Percentiles rank a stretch among this genome's conserved stretches.
phyloP scores from a whole-genome alignment of 2,113 vertebrate genomes.

The Tragulus kanchil region DNA sequence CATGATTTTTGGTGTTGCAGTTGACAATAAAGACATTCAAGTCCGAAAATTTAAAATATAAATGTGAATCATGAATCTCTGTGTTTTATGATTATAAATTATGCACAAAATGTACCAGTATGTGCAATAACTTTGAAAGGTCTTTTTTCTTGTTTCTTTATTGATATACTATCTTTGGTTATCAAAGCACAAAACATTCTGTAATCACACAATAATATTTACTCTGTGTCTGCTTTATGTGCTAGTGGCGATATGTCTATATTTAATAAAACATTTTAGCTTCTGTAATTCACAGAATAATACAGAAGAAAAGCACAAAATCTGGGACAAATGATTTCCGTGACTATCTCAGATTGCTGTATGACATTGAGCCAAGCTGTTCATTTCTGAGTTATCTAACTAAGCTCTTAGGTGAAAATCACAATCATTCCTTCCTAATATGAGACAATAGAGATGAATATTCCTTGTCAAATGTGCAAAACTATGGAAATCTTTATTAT shows the following conservation, averaged over 20 bases:
- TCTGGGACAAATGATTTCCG: neutral
- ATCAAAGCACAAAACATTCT: constrained; percentile 12
- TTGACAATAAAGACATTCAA: neutral
- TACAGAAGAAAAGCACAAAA: neutral
- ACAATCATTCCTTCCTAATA: neutral
- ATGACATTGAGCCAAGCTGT: neutral
- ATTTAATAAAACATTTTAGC: constrained; percentile 19
- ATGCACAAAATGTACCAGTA: neutral
- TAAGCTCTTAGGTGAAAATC: neutral
- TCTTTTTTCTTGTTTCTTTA: neutral
- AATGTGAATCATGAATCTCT: neutral
- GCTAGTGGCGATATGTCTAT: neutral
- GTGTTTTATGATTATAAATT: neutral
- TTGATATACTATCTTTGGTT: neutral
- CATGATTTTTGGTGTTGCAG: neutral
- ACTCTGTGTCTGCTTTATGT: neutral
- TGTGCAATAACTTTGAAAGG: neutral
- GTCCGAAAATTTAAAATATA: neutral
- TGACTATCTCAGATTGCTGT: neutral
- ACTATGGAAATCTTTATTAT: neutral
- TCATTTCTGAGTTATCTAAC: neutral
- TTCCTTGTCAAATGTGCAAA: neutral
- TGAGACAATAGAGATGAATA: neutral
- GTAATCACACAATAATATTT: neutral
- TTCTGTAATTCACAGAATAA: constrained; percentile 14